Percentiles rank a stretch among this genome's conserved stretches.
Conservation (phyloP, 2,888 invertebrate genomes). For the Sympetrum striolatum region DNA sequence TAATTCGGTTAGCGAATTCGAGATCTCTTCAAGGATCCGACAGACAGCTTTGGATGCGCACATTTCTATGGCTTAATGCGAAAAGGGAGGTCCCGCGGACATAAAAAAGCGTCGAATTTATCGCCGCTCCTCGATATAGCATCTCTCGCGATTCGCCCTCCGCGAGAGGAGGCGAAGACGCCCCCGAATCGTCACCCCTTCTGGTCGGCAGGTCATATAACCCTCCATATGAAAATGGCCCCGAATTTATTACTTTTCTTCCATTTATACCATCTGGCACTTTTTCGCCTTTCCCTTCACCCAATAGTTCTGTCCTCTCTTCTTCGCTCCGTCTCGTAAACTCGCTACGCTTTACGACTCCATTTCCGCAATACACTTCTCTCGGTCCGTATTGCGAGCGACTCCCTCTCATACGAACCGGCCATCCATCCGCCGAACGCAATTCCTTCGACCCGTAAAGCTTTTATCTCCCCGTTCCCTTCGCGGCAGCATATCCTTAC, state of each 20-base stretch:
- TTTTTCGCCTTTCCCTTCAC: neutral
- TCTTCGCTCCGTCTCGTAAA: neutral
- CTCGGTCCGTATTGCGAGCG: neutral
- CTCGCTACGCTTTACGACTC: neutral
- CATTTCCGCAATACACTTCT: neutral
- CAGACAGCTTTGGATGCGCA: too few relatives aligned
- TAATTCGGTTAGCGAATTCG: too few relatives aligned
- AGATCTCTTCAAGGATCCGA: too few relatives aligned
- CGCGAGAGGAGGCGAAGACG: neutral
- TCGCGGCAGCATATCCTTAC: neutral
- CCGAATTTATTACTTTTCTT: neutral
- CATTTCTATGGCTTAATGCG: neutral
- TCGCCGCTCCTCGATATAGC: neutral
- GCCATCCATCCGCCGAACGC: conserved; percentile 4
- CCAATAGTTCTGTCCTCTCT: neutral
- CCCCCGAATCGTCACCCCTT: neutral
- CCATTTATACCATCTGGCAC: neutral
- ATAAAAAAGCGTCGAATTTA: neutral
- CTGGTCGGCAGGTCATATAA: neutral
- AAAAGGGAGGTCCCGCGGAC: neutral
- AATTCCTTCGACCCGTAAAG: conserved; percentile 21
- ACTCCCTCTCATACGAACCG: neutral
- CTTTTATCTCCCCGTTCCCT: conserved; percentile 2
- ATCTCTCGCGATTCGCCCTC: neutral
- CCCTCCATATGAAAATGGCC: neutral